Evolutionary conservation across 2,797 vertebrate species (phyloP).

Genomic region (Phrynocephalus vlangalii): DNA sequence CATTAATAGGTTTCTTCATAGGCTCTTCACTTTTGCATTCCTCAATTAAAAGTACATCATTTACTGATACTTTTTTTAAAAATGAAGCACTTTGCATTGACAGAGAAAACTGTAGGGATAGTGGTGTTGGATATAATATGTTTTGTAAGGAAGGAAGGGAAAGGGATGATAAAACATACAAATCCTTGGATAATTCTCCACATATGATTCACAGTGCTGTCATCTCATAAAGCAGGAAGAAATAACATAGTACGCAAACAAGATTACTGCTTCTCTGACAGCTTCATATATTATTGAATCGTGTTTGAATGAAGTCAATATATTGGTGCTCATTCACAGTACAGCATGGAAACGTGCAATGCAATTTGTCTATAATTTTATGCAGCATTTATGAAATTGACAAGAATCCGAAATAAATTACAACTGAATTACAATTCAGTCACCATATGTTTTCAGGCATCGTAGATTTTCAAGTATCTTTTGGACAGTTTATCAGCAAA

Average conservation of each 20-base stretch:
- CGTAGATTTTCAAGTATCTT: not conserved
- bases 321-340: not conserved
- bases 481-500: slow-evolving; percentile 35
- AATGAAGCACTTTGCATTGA: not conserved
- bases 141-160: not conserved
- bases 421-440: not conserved
- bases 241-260: not conserved
- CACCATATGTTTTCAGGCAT: slow-evolving; percentile 16
- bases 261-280: not conserved
- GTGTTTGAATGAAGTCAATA: not conserved
- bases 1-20: too few species aligned
- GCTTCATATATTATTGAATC: slow-evolving; percentile 4
- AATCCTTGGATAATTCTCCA: not conserved
- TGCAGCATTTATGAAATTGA: slow-evolving; percentile 4
- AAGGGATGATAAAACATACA: not conserved
- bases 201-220: not conserved
- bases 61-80: not conserved
- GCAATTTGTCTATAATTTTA: not conserved
- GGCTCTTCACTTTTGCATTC: too few species aligned
- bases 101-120: not conserved
- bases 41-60: not conserved
- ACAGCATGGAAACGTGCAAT: not conserved
- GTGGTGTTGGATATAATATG: fast-evolving
- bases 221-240: not conserved
- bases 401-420: not conserved